Conservation (phyloP, 2,888 invertebrate genomes). For the Synanthedon andrenaeformis region DNA sequence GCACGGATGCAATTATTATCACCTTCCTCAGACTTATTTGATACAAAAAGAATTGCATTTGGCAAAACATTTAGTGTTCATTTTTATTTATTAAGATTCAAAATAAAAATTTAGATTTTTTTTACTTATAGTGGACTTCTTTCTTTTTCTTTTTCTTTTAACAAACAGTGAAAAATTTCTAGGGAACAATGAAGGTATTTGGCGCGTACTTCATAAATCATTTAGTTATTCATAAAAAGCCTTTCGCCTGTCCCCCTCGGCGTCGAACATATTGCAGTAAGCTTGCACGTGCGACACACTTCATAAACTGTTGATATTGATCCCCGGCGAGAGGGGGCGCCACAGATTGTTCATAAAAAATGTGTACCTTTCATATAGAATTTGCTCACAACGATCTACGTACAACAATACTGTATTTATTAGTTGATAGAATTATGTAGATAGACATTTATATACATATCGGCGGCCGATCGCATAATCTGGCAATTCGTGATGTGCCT, state of each 20-base stretch:
- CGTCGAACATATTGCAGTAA: slow-evolving; percentile 54
- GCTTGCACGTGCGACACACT: slow-evolving; percentile 60
- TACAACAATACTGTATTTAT: no score
- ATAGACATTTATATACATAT: no score
- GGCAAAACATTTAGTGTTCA: no score
- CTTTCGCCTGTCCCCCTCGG: slow-evolving; percentile 37
- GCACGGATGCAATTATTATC: no score
- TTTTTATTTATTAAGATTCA: no score
- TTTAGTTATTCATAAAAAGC: slow-evolving; percentile 67
- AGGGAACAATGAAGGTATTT: slow-evolving; percentile 20
- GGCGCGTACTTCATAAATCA: slow-evolving; percentile 56
- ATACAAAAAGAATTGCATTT: no score
- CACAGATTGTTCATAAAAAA: slow-evolving; percentile 53
- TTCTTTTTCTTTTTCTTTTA: background rate
- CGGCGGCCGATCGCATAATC: no score
- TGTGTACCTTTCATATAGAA: slow-evolving; percentile 23
- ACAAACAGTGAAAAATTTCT: background rate
- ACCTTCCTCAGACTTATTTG: no score
- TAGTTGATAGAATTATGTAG: no score
- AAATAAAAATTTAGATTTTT: no score
- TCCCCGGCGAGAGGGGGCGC: slow-evolving; percentile 36
- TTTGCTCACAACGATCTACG: background rate
- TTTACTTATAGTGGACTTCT: no score
- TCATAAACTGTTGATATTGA: slow-evolving; percentile 63
- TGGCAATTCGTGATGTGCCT: no score